phyloP scores from a whole-genome alignment of 2,113 vertebrate species.

The Eulemur macaco region DNA sequence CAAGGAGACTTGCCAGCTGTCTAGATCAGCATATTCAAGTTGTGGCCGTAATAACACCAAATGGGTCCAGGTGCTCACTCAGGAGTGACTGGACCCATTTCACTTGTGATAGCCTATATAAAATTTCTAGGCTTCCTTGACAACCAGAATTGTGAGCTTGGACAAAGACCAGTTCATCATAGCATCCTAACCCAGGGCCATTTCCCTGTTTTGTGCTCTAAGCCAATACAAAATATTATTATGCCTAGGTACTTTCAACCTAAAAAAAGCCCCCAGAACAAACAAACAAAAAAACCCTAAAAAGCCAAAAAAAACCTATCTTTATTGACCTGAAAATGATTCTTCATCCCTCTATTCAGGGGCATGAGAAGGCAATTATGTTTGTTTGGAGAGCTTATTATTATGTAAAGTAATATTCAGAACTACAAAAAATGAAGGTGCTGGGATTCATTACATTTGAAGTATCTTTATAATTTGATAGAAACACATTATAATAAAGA shows the following conservation, averaged over 20 bases:
- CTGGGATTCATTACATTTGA: conserved; percentile 47
- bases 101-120: neutral
- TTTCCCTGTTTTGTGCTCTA: neutral
- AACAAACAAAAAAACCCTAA: neutral
- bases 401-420: conserved; percentile 45
- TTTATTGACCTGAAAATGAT: conserved; percentile 16
- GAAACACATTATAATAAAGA: conserved; percentile 49
- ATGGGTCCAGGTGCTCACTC: neutral
- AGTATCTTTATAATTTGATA: conserved; percentile 46
- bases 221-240: neutral
- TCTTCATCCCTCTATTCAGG: conserved; percentile 27
- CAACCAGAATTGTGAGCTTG: conserved; percentile 36
- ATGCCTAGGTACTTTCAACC: neutral
- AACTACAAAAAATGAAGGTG: neutral
- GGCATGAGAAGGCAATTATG: conserved; percentile 43
- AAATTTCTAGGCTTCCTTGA: neutral
- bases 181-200: neutral
- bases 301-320: neutral
- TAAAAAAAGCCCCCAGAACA: neutral
- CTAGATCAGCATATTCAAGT: neutral
- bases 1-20: neutral
- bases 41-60: neutral
- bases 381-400: conserved; percentile 55
- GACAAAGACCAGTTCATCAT: neutral
- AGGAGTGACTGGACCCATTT: neutral